Base-by-base conservation (phyloP, 2,797 vertebrate genomes). In the Trachops cirrhosus region DNA sequence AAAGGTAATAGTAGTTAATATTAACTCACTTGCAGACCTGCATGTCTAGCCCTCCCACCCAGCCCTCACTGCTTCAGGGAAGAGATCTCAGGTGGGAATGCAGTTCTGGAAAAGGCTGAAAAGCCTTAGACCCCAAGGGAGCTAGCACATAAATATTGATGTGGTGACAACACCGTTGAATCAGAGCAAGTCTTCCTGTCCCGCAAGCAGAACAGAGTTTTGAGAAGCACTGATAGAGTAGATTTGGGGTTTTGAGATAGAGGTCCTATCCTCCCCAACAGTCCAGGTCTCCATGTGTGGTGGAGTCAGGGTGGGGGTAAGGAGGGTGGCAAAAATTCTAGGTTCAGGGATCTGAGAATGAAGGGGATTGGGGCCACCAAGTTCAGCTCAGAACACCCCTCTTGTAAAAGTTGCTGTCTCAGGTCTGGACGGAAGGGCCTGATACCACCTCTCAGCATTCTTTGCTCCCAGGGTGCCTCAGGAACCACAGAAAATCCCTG, bases 101-200 rank as follows among this genome's bases (percentile, higher is more conserved):
- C 11, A 50, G 29, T 64, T 64, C 6, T 64, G 94, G 34, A 75
- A 95, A 71, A 93, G 5, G 46, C 19, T 59, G 15, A 70, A 71
- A 48, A 80, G 8, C 29, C 41, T 39, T n/a, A 46, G 41, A 57
- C 7, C 52, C 29, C 39, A 16, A 21, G 9, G 46, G 22, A 92
- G 24, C 29, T 74, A 9, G 52, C 44, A 75, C 9, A 48, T 48
- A 75, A 77, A 62, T 71, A 77, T 9, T 24, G 39, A 85, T 64
- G 41, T 54, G n/a, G 41, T 2, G 44, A 64, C 94, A 71, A 74
- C 7, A 11, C 18, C 62, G 7, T 22, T 39, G 59, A 91, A 44
- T 71, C 44, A 82, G 50, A 92, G n/a, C 34, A 89, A 52, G 22
- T 2, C 15, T 79, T 80, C 50, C 57, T 74, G 12, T 79, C 4